Percentiles rank a stretch among this genome's conserved stretches.
phyloP scores from a whole-genome alignment of 2,888 invertebrate species.

The Bruchidius siliquastri region DNA sequence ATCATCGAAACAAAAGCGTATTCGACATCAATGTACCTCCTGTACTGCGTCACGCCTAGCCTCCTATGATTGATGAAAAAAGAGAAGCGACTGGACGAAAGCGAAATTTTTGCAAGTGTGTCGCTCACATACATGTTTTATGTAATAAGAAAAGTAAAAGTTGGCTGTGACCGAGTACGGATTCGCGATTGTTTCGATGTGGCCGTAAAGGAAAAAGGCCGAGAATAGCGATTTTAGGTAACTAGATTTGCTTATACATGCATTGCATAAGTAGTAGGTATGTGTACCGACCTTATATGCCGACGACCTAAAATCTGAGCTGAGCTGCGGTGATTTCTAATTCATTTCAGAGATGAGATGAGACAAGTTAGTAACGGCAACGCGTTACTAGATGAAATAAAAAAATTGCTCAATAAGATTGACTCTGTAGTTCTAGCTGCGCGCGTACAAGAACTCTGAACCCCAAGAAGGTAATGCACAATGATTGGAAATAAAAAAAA shows the following conservation, averaged over 20 bases:
- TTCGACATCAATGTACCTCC: background rate
- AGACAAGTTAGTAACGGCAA: background rate
- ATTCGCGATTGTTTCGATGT: background rate
- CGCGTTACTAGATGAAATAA: too few species aligned
- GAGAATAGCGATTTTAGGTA: background rate
- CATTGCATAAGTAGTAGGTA: background rate
- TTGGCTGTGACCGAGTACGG: background rate
- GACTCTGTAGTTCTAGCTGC: too few species aligned
- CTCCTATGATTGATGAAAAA: background rate
- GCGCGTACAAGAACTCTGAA: too few species aligned
- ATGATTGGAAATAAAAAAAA: too few species aligned
- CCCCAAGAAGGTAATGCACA: too few species aligned
- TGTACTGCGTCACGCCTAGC: background rate
- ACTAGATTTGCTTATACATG: background rate
- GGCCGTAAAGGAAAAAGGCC: background rate
- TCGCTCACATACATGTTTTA: slow-evolving; percentile 1
- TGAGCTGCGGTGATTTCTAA: background rate
- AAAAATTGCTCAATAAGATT: too few species aligned
- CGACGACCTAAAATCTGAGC: background rate
- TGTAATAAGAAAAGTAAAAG: background rate
- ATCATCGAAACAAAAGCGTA: too few species aligned
- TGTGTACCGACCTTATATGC: background rate
- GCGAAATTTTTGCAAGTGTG: slow-evolving; percentile 19
- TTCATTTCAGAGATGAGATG: background rate
- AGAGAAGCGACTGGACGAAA: slow-evolving; percentile 2